Base-by-base conservation (phyloP, 2,797 vertebrate species). In the Pangasius krempfi region DNA sequence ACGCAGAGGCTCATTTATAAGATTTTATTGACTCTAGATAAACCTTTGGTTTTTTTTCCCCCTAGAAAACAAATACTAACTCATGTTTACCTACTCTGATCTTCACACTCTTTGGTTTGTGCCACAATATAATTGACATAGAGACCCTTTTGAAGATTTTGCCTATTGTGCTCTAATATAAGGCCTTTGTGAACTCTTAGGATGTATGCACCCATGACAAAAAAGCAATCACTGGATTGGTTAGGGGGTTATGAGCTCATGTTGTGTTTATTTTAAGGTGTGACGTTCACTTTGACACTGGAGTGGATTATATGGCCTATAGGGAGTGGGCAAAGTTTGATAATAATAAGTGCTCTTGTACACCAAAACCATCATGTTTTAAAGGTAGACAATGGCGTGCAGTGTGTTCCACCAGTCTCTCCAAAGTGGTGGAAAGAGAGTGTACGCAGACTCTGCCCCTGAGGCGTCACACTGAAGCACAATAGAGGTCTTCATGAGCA, bases 401-500 rank as follows among this genome's bases (percentile, higher is more conserved):
- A 92, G 89, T 93, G 90, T 92, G 86, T 87, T 89, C 62, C 76
- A 91, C 86, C 90, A 87, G 90, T 89, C 76, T 68, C 87, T 91
- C 86, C 87, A 89, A 89, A 88, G 84, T 81, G 86, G 64, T 91
- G 91, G 92, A 93, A 94, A 92, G 91, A 90, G 66, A 22, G 64
- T 86, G 86, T 85, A 89, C 7, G 79, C 80, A 62, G 82, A 81
- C 79, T 76, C 18, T 82, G 84, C 78, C 90, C 88, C 85, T 68
- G 68, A 92, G 92, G 88, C 90, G 90, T 73, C 78, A 78, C 75
- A 52, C 68, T 30, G 27, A 33, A 86, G 89, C 82, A 94, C 92
- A 94, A 93, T 91, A 88, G 91, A 89, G 80, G 91, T 84, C 66
- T 91, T 91, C 85, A 90, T 91, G n/a, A 88, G 89, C 16, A 25